phyloP scores from a whole-genome alignment of 2,113 vertebrate species.

The Phylloscopus whistleri region DNA sequence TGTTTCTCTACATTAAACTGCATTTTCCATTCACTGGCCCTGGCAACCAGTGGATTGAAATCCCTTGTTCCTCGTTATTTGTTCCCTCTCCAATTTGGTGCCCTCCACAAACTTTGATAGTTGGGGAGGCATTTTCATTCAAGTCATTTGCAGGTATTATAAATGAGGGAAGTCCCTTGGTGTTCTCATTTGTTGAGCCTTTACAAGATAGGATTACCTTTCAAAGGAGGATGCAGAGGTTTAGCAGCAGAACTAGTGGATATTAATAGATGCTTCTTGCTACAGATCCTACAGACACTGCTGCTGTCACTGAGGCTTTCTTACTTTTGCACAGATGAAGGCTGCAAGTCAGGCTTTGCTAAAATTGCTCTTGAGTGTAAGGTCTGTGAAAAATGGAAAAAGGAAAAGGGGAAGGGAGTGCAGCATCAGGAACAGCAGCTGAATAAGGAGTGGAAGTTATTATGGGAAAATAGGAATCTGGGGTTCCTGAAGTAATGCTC shows the following conservation, averaged over 20 bases:
- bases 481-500: background rate
- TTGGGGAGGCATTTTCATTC: slow-evolving; percentile 37
- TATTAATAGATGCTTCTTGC: background rate
- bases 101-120: slow-evolving; percentile 18
- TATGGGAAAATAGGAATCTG: background rate
- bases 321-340: background rate
- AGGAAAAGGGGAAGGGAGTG: background rate
- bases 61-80: slow-evolving; percentile 70
- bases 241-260: background rate
- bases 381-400: background rate
- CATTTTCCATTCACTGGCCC: slow-evolving; percentile 63
- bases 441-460: background rate
- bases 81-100: slow-evolving; percentile 51
- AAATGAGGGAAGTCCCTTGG: slow-evolving; percentile 52
- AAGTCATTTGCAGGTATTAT: slow-evolving; percentile 47
- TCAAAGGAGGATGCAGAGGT: background rate
- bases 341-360: background rate
- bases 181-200: slow-evolving; percentile 45
- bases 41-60: slow-evolving; percentile 53
- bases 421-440: background rate
- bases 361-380: background rate
- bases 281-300: background rate
- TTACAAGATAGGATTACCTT: slow-evolving; percentile 25
- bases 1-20: slow-evolving; percentile 69
- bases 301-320: background rate